These are phyloP conservation scores for Hanleya hanleyi DNA, from an alignment of 2,888 invertebrate genomes.

Conservation along the genomic window DNA sequence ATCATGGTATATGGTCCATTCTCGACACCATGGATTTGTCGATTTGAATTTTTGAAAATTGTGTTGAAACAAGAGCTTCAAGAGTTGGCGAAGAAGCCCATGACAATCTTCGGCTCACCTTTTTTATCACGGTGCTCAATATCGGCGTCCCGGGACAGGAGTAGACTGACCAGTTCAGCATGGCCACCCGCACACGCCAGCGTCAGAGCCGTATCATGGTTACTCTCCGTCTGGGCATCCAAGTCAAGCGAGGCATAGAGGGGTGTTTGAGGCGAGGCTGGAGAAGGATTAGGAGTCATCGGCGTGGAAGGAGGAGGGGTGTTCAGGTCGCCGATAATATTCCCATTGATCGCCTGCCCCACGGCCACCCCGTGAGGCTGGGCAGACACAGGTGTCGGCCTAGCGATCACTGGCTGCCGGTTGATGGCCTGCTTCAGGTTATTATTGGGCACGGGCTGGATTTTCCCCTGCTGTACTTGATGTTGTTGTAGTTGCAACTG, in stretches of 20 bases:
- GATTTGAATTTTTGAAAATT: too few relatives aligned
- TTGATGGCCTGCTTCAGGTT: not conserved
- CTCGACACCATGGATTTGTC: too few relatives aligned
- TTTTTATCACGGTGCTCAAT: constrained; percentile 99
- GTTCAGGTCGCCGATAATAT: constrained; percentile 39
- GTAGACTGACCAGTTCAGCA: constrained; percentile 93
- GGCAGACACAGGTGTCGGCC: not conserved
- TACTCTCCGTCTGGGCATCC: constrained; percentile 98
- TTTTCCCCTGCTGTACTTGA: constrained; percentile 42
- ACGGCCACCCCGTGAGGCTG: not conserved
- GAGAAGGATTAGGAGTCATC: constrained; percentile 64
- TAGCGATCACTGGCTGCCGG: not conserved
- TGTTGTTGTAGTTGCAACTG: constrained; percentile 67
- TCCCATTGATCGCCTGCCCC: not conserved
- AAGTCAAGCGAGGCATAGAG: constrained; percentile 82
- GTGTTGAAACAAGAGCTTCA: too few relatives aligned
- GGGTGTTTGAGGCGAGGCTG: constrained; percentile 60
- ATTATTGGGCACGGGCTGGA: not conserved
- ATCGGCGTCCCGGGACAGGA: constrained; percentile 93
- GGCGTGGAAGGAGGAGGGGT: constrained; percentile 63
- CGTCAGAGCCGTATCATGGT: constrained; percentile 98
- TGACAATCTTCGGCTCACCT: too few relatives aligned
- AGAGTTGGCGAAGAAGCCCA: too few relatives aligned
- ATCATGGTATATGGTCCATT: too few relatives aligned
- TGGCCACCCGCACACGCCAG: constrained; percentile 96